A percentile compares a stretch with the other conserved stretches of the same genome.
These are phyloP conservation scores for Lethenteron reissneri DNA, from an alignment of 2,113 vertebrate species.

Conservation along the genomic window DNA sequence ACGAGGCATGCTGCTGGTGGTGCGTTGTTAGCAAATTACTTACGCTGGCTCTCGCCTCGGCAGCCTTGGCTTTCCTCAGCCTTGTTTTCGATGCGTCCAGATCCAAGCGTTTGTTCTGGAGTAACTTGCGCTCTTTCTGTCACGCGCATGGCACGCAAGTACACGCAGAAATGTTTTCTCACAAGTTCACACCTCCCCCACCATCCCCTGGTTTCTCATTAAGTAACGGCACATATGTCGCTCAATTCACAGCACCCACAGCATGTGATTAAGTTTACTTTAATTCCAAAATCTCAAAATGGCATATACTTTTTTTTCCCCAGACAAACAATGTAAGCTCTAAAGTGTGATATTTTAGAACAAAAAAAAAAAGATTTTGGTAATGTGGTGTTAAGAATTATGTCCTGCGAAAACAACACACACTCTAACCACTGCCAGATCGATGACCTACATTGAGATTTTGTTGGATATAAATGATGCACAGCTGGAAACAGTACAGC, in stretches of 20 bases:
- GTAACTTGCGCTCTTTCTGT: constrained; percentile 84
- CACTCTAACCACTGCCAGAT: too few relatives aligned
- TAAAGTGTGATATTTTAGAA: constrained; percentile 1
- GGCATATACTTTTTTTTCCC: not conserved
- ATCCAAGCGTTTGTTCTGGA: constrained; percentile 84
- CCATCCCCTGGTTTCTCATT: too few relatives aligned
- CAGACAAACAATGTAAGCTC: not conserved
- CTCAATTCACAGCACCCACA: too few relatives aligned
- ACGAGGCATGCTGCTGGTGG: too few relatives aligned
- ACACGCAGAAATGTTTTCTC: too few relatives aligned
- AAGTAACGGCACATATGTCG: too few relatives aligned
- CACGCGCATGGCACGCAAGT: too few relatives aligned
- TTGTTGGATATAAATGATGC: too few relatives aligned
- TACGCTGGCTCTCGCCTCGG: constrained; percentile 62
- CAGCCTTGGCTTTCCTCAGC: constrained; percentile 73
- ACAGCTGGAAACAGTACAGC: too few relatives aligned
- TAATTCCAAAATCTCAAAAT: not conserved
- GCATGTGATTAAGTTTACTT: not conserved
- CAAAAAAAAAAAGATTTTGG: constrained; percentile 11
- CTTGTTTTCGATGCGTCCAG: constrained; percentile 89
- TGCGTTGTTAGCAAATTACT: constrained; percentile 17
- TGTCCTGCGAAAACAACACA: too few relatives aligned
- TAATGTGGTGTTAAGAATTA: not conserved
- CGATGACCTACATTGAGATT: too few relatives aligned
- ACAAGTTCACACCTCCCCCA: too few relatives aligned